Evolutionary conservation across 2,797 vertebrate genomes (phyloP).

Genomic region (Nannoperca obscura): DNA sequence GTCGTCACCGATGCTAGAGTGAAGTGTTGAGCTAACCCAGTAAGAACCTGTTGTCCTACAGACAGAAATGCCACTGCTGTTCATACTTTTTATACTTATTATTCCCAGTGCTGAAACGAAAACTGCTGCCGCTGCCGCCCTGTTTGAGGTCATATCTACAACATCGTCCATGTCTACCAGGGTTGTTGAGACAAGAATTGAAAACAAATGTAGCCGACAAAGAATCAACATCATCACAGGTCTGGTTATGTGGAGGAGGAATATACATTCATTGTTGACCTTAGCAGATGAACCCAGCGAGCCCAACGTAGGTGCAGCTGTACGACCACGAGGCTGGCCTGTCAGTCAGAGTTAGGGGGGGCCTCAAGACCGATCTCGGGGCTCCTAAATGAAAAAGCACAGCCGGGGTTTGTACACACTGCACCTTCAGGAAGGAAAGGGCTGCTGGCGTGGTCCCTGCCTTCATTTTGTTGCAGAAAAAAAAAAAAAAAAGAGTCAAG

Average conservation of each 20-base stretch:
- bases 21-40: slow-evolving; percentile 67
- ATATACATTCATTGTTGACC: slow-evolving; percentile 93
- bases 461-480: slow-evolving; percentile 70
- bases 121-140: slow-evolving; percentile 52
- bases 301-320: slow-evolving; percentile 65
- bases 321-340: slow-evolving; percentile 9
- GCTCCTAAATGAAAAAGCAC: slow-evolving; percentile 54
- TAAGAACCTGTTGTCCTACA: slow-evolving; percentile 82
- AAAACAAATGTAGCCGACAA: slow-evolving; percentile 69
- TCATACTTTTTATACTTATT: slow-evolving; percentile 66
- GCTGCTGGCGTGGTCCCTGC: slow-evolving; percentile 76
- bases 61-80: slow-evolving; percentile 81
- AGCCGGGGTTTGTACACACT: slow-evolving; percentile 45
- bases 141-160: slow-evolving; percentile 58
- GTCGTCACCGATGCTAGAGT: slow-evolving; percentile 59
- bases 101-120: slow-evolving; percentile 76
- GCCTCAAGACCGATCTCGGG: slow-evolving; percentile 45
- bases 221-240: slow-evolving; percentile 48
- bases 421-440: slow-evolving; percentile 62
- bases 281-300: slow-evolving; percentile 84
- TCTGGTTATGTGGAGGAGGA: slow-evolving; percentile 80
- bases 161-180: slow-evolving; percentile 59
- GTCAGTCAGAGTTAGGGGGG: slow-evolving; percentile 17
- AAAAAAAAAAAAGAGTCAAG: slow-evolving; percentile 62
- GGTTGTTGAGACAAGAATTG: slow-evolving; percentile 54